phyloP scores from a whole-genome alignment of 2,797 vertebrate species.

The Microtus californicus region DNA sequence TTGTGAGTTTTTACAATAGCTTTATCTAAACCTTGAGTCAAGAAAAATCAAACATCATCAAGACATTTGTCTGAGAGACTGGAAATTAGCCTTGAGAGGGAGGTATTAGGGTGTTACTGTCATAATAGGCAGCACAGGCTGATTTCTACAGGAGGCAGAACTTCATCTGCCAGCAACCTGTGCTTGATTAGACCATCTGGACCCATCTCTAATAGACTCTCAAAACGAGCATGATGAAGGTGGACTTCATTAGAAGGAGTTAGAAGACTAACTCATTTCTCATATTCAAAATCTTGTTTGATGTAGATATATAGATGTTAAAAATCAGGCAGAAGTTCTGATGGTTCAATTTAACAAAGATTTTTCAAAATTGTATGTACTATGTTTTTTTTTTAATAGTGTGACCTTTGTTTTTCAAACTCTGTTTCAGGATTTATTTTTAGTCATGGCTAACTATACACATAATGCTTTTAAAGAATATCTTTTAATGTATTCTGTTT shows the following conservation, averaged over 20 bases:
- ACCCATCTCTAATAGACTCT: background rate
- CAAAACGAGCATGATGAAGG: background rate
- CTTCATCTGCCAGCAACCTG: background rate
- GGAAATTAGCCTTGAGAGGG: background rate
- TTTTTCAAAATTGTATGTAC: constrained; percentile 6
- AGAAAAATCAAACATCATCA: background rate
- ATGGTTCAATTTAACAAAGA: constrained; percentile 36
- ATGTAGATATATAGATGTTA: background rate
- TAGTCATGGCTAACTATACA: background rate
- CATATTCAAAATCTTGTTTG: background rate
- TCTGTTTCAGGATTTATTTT: background rate
- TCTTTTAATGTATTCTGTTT: constrained; percentile 59
- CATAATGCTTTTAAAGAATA: constrained; percentile 50
- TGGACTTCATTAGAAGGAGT: background rate
- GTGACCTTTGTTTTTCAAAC: constrained; percentile 55
- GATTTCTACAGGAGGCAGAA: background rate
- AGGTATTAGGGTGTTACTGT: background rate
- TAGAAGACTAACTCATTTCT: background rate
- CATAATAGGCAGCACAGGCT: background rate
- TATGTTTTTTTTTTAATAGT: constrained; percentile 20
- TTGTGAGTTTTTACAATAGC: constrained; percentile 39
- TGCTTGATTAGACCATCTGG: background rate
- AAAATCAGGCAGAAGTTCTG: constrained; percentile 41
- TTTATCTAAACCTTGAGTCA: constrained; percentile 39
- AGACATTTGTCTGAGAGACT: background rate